Base-by-base conservation (phyloP, 2,888 invertebrate genomes). In the Archips crataeganus region DNA sequence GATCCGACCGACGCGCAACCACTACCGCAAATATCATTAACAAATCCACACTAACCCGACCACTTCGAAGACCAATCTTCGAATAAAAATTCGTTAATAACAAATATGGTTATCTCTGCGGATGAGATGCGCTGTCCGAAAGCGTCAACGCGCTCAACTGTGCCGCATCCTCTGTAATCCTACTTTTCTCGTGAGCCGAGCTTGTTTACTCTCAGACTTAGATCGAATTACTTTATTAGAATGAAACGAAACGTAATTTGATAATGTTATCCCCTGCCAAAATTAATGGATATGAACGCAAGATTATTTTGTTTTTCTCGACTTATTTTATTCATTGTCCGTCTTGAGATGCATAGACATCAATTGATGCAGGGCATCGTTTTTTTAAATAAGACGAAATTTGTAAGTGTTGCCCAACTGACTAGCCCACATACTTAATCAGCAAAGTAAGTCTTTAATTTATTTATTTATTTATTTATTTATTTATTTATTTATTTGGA, bases 11-110 rank as follows among this genome's bases (percentile, higher is more conserved):
- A 73, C 89, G 92, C 93, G 90, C 92, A 91, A 79, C 75, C 78
- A 74, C 74, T 87, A 88, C 88, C 91, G 89, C 92, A 91, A 93
- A 92, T 90, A 92, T 90, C 88, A 89, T 88, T 83, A 82, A 79
- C 79, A 78, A 85, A 87, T 87, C 86, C 84, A 89, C 87, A 85
- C 87, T 83, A 85, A 89, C 88, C 85, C 86, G 84, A 88, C 86
- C 85, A 79, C 85, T 88, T 82, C 83, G 79, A 85, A 83, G 83
- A 80, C 79, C 83, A 85, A 79, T 85, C 82, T 80, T 83, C 82
- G 82, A 54, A 54, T 54, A 57, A 32, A 23, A 23, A 23, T 54
- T 54, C 8, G 8, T 23, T 54, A 54, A 54, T 23, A 54, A 54
- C 57, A 57, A 57, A 54, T 23, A 54, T 54, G 15, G 57, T 57